Conservation (phyloP, 2,113 vertebrate genomes). For the Bungarus multicinctus region DNA sequence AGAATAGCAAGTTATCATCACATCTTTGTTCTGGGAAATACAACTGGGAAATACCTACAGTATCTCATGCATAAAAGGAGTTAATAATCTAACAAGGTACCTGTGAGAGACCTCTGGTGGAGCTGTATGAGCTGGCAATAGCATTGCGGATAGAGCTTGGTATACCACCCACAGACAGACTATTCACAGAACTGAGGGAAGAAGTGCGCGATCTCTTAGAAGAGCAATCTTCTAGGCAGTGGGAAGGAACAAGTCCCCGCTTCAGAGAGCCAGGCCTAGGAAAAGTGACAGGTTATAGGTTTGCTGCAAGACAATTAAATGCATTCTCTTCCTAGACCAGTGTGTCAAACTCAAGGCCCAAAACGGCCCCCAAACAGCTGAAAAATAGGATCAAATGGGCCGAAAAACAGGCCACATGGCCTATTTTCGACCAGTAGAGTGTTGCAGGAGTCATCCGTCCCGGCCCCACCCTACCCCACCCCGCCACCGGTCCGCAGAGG, state of each 20-base stretch:
- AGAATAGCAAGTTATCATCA: too few relatives aligned
- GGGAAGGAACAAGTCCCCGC: constrained; percentile 67
- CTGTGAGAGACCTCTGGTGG: constrained; percentile 77
- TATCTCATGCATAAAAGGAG: not conserved
- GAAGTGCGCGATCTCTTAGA: constrained; percentile 88
- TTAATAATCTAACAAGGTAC: constrained; percentile 56
- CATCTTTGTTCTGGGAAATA: not conserved
- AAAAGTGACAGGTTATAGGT: not conserved
- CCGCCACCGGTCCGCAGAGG: too few relatives aligned
- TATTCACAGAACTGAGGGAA: constrained; percentile 81
- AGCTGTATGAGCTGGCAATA: constrained; percentile 94
- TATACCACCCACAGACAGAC: constrained; percentile 65
- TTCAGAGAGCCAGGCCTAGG: constrained; percentile 86
- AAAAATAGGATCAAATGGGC: too few relatives aligned
- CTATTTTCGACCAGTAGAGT: too few relatives aligned
- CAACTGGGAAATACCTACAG: not conserved
- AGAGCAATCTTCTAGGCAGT: constrained; percentile 74
- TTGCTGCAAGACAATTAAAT: not conserved
- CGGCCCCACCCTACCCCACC: too few relatives aligned
- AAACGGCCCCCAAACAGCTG: too few relatives aligned
- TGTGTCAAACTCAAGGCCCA: too few relatives aligned
- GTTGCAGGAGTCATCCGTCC: too few relatives aligned
- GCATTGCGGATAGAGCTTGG: constrained; percentile 82
- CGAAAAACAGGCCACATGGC: too few relatives aligned
- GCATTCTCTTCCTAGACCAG: not conserved